Percentiles rank a stretch among this genome's conserved stretches.
Evolutionary conservation across 2,888 invertebrate genomes (phyloP).

Genomic region (Pardosa pseudoannulata): DNA sequence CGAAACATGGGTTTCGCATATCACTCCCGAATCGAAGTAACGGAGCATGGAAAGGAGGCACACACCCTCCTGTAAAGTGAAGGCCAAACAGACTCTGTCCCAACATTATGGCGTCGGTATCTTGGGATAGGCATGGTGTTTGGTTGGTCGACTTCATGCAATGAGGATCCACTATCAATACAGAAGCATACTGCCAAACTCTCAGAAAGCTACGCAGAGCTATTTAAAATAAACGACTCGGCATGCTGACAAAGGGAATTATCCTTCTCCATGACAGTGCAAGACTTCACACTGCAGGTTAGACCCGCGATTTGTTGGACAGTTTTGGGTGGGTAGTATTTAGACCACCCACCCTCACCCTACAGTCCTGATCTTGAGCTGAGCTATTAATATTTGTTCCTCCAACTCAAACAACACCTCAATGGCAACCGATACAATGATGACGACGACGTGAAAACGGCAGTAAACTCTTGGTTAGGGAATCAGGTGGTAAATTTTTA

Average conservation of each 20-base stretch:
- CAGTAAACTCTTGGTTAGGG: no score
- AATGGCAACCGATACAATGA: no score
- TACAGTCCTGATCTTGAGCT: no score
- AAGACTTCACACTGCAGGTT: background rate
- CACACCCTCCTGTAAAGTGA: background rate
- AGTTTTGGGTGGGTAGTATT: no score
- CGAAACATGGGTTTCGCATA: background rate
- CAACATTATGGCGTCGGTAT: background rate
- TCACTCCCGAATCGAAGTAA: background rate
- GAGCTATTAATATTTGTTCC: no score
- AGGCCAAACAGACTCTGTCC: background rate
- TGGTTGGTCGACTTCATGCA: background rate
- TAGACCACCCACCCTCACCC: no score
- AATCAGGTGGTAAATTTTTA: no score
- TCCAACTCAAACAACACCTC: no score
- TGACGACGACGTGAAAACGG: no score
- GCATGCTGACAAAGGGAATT: background rate
- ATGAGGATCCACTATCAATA: background rate
- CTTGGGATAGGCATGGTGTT: background rate
- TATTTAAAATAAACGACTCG: background rate
- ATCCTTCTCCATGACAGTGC: background rate
- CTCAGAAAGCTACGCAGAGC: background rate
- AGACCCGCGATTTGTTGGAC: no score
- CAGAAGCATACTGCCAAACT: background rate
- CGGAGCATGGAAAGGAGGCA: background rate